A percentile compares a stretch with the other conserved stretches of the same genome.
Evolutionary conservation across 2,888 invertebrate genomes (phyloP).

Genomic region (Machimus atricapillus): DNA sequence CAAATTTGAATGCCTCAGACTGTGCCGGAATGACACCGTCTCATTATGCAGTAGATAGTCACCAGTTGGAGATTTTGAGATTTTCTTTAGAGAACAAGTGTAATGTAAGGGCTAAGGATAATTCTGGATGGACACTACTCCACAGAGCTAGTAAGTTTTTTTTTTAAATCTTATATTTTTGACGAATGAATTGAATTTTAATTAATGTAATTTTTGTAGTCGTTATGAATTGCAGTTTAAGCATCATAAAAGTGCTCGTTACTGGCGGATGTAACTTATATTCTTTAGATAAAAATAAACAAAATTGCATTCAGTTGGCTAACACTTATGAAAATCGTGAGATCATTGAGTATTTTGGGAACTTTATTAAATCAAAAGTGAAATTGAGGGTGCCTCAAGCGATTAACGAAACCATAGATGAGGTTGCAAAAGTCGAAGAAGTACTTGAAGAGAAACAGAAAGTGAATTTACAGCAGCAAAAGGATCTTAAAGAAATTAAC

Average conservation of each 20-base stretch:
- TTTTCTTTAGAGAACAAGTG: slow-evolving; percentile 59
- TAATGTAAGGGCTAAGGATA: slow-evolving; percentile 57
- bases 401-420: neutral
- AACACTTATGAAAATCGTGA: slow-evolving; percentile 54
- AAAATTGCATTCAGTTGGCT: slow-evolving; percentile 56
- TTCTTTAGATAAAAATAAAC: slow-evolving; percentile 53
- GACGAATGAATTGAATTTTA: neutral
- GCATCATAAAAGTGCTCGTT: slow-evolving; percentile 56
- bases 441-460: neutral
- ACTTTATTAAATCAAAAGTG: slow-evolving; percentile 25
- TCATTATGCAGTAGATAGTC: slow-evolving; percentile 60
- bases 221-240: slow-evolving; percentile 55
- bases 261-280: slow-evolving; percentile 54
- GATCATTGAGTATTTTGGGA: slow-evolving; percentile 54
- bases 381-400: neutral
- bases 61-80: slow-evolving; percentile 58
- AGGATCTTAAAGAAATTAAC: neutral
- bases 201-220: slow-evolving; percentile 49
- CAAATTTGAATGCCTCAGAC: slow-evolving; percentile 57
- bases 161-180: neutral
- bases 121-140: slow-evolving; percentile 58
- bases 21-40: slow-evolving; percentile 58
- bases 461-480: neutral
- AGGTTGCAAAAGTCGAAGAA: neutral
- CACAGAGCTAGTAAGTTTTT: slow-evolving; percentile 57